Conservation (phyloP, 2,888 invertebrate genomes). For the Steinernema scapterisci region DNA sequence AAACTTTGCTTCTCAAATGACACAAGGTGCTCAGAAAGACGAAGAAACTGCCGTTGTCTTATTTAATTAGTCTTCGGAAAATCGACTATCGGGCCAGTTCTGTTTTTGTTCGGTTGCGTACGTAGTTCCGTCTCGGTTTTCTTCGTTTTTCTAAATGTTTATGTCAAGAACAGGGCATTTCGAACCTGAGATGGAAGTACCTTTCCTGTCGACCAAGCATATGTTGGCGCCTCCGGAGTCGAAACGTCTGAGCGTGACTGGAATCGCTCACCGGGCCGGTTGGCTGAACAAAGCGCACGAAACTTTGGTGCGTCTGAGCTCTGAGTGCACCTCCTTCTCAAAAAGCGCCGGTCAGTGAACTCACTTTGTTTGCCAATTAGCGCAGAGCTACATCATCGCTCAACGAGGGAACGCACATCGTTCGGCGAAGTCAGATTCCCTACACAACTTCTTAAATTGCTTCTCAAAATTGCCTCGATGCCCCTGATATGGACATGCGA, state of each 20-base stretch:
- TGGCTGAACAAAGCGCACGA: conserved; percentile 19
- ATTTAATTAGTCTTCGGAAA: conserved; percentile 18
- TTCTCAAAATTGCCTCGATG: neutral
- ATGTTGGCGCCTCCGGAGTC: neutral
- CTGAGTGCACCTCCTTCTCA: neutral
- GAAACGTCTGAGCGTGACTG: conserved; percentile 2
- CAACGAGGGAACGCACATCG: neutral
- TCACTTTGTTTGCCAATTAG: neutral
- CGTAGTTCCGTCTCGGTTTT: neutral
- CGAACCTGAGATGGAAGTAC: neutral
- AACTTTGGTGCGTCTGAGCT: conserved; percentile 14
- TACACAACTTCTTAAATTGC: neutral
- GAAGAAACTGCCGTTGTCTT: neutral
- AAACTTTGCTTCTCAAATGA: neutral
- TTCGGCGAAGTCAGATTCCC: neutral
- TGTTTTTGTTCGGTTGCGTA: too few relatives aligned
- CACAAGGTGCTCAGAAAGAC: conserved; percentile 8
- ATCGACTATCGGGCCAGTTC: neutral
- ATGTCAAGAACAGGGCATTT: neutral
- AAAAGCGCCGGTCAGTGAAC: conserved; percentile 6
- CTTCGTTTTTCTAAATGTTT: neutral
- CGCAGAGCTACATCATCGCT: neutral
- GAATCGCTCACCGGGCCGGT: neutral
- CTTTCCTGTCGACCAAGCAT: neutral
- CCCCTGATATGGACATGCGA: neutral